These are phyloP conservation scores for Sphaerophoria taeniata DNA, from an alignment of 2,888 invertebrate species.

Conservation along the genomic window DNA sequence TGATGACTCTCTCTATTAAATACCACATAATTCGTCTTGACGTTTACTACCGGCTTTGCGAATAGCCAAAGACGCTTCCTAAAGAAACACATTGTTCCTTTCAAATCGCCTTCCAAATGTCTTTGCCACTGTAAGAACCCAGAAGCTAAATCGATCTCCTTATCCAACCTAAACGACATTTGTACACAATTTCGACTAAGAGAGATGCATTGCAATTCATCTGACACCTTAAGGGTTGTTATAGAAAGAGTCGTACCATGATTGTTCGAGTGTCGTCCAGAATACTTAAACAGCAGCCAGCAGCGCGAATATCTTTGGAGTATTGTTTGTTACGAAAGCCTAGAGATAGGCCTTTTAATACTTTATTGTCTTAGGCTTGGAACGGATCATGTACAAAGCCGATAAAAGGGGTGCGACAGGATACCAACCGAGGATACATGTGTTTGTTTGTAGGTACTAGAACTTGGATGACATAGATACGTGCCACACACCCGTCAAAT, in stretches of 20 bases:
- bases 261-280: constrained; percentile 25
- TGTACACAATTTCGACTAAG: constrained; percentile 12
- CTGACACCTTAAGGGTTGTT: constrained; percentile 35
- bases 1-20: too few relatives aligned
- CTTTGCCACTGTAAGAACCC: too few relatives aligned
- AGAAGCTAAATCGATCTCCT: too few relatives aligned
- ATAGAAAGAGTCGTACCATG: constrained; percentile 28
- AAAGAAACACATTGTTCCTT: too few relatives aligned
- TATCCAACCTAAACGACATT: too few relatives aligned
- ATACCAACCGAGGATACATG: not conserved
- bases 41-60: too few relatives aligned
- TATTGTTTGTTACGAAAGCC: not conserved
- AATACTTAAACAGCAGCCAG: constrained; percentile 22
- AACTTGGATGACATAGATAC: constrained; percentile 37
- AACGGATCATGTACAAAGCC: too few relatives aligned
- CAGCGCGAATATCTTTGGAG: not conserved
- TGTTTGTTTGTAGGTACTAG: too few relatives aligned
- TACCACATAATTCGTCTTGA: too few relatives aligned
- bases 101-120: too few relatives aligned
- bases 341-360: constrained; percentile 9
- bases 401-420: constrained; percentile 23
- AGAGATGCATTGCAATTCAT: constrained; percentile 35
- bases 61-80: too few relatives aligned
- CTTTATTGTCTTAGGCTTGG: constrained; percentile 21
- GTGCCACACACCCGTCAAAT: constrained; percentile 22